Conservation (phyloP, 2,113 vertebrate genomes). For the Anarhynchus alexandrinus region DNA sequence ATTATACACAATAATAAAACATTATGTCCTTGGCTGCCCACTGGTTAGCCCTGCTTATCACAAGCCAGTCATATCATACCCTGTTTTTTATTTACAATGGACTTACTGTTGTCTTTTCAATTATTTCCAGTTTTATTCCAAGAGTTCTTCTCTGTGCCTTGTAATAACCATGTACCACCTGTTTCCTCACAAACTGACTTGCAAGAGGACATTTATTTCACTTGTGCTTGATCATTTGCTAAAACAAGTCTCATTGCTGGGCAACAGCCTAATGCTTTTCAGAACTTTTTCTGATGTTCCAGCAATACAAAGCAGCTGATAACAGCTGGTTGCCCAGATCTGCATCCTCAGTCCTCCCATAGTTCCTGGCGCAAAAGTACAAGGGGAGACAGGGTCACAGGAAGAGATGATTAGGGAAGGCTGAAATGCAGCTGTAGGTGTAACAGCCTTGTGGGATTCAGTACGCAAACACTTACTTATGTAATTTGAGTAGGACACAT, state of each 20-base stretch:
- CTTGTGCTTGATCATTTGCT: background rate
- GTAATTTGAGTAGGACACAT: background rate
- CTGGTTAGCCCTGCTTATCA: background rate
- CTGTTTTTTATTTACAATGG: slow-evolving; percentile 10
- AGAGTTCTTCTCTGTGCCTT: background rate
- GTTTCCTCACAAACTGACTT: background rate
- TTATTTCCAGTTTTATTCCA: background rate
- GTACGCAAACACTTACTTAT: rapidly evolving
- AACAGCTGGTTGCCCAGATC: background rate
- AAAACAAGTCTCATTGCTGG: background rate
- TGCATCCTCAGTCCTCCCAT: background rate
- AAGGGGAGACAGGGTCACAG: background rate
- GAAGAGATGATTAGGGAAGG: background rate
- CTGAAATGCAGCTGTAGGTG: background rate
- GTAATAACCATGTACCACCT: background rate
- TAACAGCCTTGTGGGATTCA: background rate
- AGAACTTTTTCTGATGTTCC: background rate
- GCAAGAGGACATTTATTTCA: background rate
- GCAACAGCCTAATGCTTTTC: background rate
- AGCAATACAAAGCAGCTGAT: background rate
- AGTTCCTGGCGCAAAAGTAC: background rate
- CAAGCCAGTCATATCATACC: background rate
- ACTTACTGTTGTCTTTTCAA: background rate
- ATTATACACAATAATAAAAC: background rate
- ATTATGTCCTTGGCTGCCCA: background rate